Evolutionary conservation across 1,140 invertebrate genomes (phyloP).

Genomic region (Hyposmocoma kahamanoa): DNA sequence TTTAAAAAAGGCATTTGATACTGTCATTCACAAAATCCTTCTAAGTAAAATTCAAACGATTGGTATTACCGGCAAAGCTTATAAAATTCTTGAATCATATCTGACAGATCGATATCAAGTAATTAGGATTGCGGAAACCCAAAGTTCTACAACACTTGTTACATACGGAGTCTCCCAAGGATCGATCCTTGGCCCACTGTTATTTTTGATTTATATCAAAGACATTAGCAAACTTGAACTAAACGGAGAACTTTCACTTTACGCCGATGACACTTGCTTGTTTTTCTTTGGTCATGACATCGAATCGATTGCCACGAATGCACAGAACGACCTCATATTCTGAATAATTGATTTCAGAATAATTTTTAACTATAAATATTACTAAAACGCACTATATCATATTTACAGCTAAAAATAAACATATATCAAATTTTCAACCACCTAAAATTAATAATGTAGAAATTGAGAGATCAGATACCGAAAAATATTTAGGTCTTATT

Average conservation of each 20-base stretch:
- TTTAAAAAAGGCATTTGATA: conserved; percentile 8
- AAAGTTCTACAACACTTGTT: conserved; percentile 8
- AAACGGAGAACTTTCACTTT: conserved; percentile 20
- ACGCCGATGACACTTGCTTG: conserved; percentile 27
- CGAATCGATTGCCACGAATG: conserved; percentile 12
- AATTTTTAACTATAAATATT: conserved; percentile 26
- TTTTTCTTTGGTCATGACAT: conserved; percentile 19
- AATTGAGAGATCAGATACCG: conserved; percentile 10
- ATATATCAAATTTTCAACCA: conserved; percentile 6
- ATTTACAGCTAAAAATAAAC: conserved; percentile 30
- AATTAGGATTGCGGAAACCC: conserved; percentile 15
- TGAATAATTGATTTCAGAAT: conserved; percentile 20
- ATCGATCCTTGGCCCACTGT: conserved; percentile 18
- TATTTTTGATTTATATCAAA: conserved; percentile 27
- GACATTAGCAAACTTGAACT: conserved; percentile 15
- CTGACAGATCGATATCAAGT: conserved; percentile 19
- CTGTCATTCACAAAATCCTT: not conserved
- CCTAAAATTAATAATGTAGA: conserved; percentile 18
- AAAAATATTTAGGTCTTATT: conserved; percentile 29
- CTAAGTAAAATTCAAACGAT: not conserved
- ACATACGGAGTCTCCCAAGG: conserved; percentile 16
- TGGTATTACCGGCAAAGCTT: not conserved
- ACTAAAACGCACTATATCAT: conserved; percentile 25
- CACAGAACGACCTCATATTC: conserved; percentile 18
- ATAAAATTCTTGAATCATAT: conserved; percentile 18